A percentile compares a stretch with the other conserved stretches of the same genome.
phyloP scores from a whole-genome alignment of 2,888 invertebrate genomes.

The Tetragonula carbonaria region DNA sequence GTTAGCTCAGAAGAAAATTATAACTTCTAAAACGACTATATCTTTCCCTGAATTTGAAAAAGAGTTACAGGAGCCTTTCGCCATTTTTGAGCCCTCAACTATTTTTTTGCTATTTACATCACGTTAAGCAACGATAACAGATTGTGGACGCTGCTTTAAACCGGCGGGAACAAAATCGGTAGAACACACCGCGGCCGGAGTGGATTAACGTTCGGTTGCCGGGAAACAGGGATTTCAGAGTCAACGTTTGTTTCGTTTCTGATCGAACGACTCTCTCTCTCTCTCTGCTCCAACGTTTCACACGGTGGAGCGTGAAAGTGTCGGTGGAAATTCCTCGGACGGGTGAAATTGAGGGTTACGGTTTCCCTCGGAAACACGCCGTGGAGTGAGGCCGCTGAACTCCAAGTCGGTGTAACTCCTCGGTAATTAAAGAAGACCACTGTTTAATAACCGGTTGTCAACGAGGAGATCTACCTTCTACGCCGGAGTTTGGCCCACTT shows the following conservation, averaged over 20 bases:
- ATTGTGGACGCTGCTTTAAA: too few species aligned
- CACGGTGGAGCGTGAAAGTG: background rate
- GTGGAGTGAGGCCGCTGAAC: background rate
- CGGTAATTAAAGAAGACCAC: slow-evolving; percentile 1
- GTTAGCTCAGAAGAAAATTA: too few species aligned
- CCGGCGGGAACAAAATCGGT: background rate
- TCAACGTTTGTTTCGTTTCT: background rate
- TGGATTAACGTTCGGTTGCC: background rate
- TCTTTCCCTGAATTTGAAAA: too few species aligned
- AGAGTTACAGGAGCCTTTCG: too few species aligned
- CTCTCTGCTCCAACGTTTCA: background rate
- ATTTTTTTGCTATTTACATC: too few species aligned
- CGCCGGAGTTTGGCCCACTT: slow-evolving; percentile 13
- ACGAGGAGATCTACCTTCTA: background rate
- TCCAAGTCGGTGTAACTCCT: background rate
- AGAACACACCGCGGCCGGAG: background rate
- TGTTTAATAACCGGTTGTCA: slow-evolving; percentile 15
- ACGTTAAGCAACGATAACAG: too few species aligned
- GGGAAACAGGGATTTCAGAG: background rate
- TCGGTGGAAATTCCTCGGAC: background rate
- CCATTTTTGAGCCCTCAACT: too few species aligned
- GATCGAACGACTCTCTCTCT: background rate
- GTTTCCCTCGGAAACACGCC: background rate
- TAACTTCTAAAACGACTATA: too few species aligned
- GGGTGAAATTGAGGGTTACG: background rate